Conservation (phyloP, 2,113 vertebrate species). For the Myotis lucifugus region DNA sequence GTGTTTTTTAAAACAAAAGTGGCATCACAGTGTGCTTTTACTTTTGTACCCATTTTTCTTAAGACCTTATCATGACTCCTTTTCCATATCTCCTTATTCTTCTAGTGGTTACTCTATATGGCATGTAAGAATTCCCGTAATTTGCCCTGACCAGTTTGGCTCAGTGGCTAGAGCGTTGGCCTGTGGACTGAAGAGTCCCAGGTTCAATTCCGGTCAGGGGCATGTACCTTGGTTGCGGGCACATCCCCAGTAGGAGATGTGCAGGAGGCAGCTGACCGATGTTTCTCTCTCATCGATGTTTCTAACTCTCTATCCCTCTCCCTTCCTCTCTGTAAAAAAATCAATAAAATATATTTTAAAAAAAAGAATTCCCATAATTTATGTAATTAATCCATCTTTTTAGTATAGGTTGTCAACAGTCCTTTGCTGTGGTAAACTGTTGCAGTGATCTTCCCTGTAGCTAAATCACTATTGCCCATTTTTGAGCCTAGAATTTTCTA, state of each 20-base stretch:
- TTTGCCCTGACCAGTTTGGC: not conserved
- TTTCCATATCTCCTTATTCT: not conserved
- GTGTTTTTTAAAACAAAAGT: not conserved
- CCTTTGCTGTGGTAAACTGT: not conserved
- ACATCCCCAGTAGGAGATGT: no score
- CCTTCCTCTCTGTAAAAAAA: no score
- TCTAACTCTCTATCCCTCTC: no score
- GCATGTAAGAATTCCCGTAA: not conserved
- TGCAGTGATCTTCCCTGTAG: not conserved
- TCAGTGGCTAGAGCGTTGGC: no score
- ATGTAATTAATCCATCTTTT: not conserved
- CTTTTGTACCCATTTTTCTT: not conserved
- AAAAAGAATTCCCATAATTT: not conserved
- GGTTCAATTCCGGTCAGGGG: no score
- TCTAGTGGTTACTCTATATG: not conserved
- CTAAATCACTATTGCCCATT: not conserved
- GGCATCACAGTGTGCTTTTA: not conserved
- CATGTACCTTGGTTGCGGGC: no score
- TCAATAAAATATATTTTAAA: no score
- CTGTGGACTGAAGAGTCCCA: no score
- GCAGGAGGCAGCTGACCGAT: no score
- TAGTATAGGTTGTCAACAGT: not conserved
- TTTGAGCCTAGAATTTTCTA: not conserved
- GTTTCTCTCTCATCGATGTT: no score
- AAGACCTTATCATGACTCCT: not conserved